A percentile compares a stretch with the other conserved stretches of the same genome.
These are phyloP conservation scores for Xanthia icteritia DNA, from an alignment of 2,888 invertebrate species.

Conservation along the genomic window DNA sequence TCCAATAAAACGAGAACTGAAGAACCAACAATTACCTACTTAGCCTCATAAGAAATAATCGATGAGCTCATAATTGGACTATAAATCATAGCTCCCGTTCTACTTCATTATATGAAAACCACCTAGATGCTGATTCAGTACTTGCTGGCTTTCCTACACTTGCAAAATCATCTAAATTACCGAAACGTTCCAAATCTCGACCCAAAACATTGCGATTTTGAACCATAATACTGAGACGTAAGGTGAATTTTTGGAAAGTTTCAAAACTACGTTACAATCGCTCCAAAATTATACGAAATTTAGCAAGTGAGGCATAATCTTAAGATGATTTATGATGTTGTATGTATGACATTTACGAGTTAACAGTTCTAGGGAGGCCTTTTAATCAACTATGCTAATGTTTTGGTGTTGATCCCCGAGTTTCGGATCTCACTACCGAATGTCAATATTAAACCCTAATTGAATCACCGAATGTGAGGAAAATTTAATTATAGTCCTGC, in stretches of 20 bases:
- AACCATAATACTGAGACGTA: constrained; percentile 61
- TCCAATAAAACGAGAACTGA: constrained; percentile 26
- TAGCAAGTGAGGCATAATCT: constrained; percentile 87
- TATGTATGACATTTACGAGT: constrained; percentile 89
- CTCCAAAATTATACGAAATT: constrained; percentile 76
- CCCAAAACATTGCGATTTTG: constrained; percentile 55
- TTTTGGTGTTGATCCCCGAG: constrained; percentile 84
- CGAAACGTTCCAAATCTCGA: constrained; percentile 68
- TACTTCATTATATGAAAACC: constrained; percentile 82
- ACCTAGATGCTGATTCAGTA: constrained; percentile 87
- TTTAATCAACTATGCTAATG: constrained; percentile 90
- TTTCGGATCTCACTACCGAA: constrained; percentile 80
- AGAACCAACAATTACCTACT: constrained; percentile 58
- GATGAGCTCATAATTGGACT: constrained; percentile 85
- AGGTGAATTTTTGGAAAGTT: constrained; percentile 64
- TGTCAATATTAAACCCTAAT: constrained; percentile 88
- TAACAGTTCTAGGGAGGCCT: constrained; percentile 87
- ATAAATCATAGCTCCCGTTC: constrained; percentile 86
- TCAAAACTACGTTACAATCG: constrained; percentile 70
- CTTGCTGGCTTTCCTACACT: constrained; percentile 83
- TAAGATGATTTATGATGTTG: constrained; percentile 90
- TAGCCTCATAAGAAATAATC: constrained; percentile 76
- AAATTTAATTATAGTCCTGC: constrained; percentile 83
- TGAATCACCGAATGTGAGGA: constrained; percentile 84
- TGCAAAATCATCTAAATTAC: constrained; percentile 75